Base-by-base conservation (phyloP, 2,113 vertebrate species). In the Pelodiscus sinensis region DNA sequence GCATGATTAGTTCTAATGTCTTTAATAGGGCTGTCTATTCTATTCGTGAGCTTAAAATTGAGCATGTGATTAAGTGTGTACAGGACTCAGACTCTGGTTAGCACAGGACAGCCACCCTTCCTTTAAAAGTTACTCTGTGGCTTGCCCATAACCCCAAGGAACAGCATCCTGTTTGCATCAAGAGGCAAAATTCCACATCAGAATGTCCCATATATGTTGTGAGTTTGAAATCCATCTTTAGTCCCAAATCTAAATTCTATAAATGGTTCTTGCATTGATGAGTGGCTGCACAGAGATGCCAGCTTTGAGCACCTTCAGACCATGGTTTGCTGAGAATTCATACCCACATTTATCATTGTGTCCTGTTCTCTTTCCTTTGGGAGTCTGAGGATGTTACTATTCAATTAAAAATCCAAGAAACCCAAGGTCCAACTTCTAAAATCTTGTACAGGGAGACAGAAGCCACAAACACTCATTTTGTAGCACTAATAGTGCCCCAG, bases 211-310 rank as follows among this genome's bases (percentile, higher is more conserved):
- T 90, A 0, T 84, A 93, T 94, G 79, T 89, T 93, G 93, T 89
- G 68, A 62, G 18, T 89, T 91, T 95, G 80, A 94, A 95, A 91
- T 93, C 90, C 31, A 92, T 62, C 80, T 88, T 95, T 92, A 95
- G 87, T 77, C 88, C 31, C 62, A 94, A 92, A 89, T 95, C 52
- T 75, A n/a, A 71, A 82, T 71, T 86, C 91, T 93, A 85, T 85
- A 94, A 94, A 94, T 85, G 90, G 89, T 62, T 84, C 93, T 79
- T 88, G 38, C 90, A 92, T 96, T 97, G 92, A 94, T 71, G n/a
- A 92, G 91, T 89, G 95, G 83, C 80, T 85, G 86, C 92, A 73
- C 50, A 96, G 90, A 79, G 96, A 94, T 93, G 56, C 11, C 55
- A 88, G n/a, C 35, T 21, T n/a, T 71, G 16, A 71, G 65, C 65